Evolutionary conservation across 2,797 vertebrate species (phyloP).

Genomic region (Periophthalmus magnuspinnatus): DNA sequence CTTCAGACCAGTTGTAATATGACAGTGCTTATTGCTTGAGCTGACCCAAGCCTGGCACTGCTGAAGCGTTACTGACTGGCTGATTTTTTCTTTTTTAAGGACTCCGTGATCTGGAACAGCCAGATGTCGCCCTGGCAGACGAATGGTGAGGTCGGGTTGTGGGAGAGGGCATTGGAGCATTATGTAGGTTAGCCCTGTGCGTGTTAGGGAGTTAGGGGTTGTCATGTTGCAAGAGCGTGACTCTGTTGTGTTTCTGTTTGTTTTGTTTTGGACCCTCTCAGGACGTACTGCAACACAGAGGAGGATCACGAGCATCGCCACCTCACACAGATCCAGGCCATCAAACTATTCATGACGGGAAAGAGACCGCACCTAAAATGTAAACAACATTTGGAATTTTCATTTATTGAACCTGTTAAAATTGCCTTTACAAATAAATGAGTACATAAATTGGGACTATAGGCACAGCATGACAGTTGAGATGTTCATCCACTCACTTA

Average conservation of each 20-base stretch:
- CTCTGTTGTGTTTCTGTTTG: constrained; percentile 38
- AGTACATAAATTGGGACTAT: not conserved
- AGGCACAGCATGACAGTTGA: too few relatives aligned
- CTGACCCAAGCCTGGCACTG: constrained; percentile 36
- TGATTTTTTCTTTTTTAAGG: constrained; percentile 77
- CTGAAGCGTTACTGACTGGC: constrained; percentile 69
- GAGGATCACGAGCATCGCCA: constrained; percentile 92
- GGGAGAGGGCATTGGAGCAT: constrained; percentile 61
- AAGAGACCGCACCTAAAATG: constrained; percentile 91
- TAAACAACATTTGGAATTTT: constrained; percentile 54
- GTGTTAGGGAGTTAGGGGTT: constrained; percentile 37
- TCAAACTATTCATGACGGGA: constrained; percentile 93
- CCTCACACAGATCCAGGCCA: constrained; percentile 92
- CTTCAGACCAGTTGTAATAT: constrained; percentile 37
- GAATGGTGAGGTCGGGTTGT: constrained; percentile 88
- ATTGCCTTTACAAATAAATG: not conserved
- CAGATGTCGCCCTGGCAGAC: constrained; percentile 95
- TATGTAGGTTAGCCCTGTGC: constrained; percentile 67
- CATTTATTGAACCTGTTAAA: not conserved
- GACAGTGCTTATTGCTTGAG: constrained; percentile 24
- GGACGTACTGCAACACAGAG: constrained; percentile 98
- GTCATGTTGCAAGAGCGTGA: constrained; percentile 48
- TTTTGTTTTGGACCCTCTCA: constrained; percentile 58
- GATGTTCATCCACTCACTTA: too few relatives aligned
- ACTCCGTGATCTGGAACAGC: constrained; percentile 96